Conservation (phyloP, 2,888 invertebrate species). For the Schrankia costaestrigalis region DNA sequence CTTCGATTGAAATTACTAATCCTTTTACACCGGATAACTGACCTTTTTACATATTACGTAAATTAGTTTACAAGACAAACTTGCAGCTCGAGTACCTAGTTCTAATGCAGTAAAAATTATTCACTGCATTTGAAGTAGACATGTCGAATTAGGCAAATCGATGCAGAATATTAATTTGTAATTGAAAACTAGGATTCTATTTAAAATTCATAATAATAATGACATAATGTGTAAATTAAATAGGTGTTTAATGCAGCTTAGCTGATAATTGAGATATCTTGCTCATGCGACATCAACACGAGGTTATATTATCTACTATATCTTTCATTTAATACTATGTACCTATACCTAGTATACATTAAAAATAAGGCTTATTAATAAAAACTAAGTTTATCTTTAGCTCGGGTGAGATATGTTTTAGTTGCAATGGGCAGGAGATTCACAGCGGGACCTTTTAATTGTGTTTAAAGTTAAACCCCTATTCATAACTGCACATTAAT, state of each 20-base stretch:
- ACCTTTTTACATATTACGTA: slow-evolving; percentile 47
- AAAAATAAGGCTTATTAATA: no score
- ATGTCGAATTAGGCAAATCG: slow-evolving; percentile 19
- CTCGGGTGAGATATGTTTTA: no score
- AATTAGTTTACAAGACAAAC: slow-evolving; percentile 24
- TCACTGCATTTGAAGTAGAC: slow-evolving; percentile 9
- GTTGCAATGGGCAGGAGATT: no score
- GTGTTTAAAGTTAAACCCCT: no score
- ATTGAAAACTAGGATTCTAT: slow-evolving; percentile 22
- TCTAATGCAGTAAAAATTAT: no score
- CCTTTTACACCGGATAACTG: slow-evolving; percentile 53
- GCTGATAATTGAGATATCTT: slow-evolving; percentile 24
- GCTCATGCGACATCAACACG: no score
- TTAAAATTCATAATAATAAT: slow-evolving; percentile 23
- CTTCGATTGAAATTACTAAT: slow-evolving; percentile 58
- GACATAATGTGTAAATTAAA: slow-evolving; percentile 15
- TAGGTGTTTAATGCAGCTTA: slow-evolving; percentile 9
- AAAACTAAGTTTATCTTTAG: no score
- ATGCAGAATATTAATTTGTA: slow-evolving; percentile 24
- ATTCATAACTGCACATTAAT: no score
- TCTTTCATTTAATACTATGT: no score
- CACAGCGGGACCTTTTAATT: no score
- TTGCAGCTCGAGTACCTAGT: slow-evolving; percentile 14
- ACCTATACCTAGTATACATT: no score
- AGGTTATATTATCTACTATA: no score